These are phyloP conservation scores for Mustelus asterias DNA, from an alignment of 2,113 vertebrate genomes.

Conservation along the genomic window DNA sequence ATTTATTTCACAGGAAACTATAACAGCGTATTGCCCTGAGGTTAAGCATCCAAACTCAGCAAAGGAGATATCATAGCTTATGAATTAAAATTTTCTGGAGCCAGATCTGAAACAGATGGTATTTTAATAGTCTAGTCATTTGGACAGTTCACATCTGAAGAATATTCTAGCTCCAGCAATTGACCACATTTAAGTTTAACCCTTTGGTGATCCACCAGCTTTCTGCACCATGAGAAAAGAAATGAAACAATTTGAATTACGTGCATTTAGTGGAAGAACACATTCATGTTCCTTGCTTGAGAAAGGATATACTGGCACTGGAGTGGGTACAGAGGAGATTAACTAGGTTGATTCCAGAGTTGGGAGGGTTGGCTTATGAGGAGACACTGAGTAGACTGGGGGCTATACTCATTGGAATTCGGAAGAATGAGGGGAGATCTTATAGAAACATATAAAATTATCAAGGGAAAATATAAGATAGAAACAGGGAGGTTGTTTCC, in stretches of 20 bases:
- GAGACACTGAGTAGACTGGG: too few species aligned
- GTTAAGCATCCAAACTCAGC: not conserved
- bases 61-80: not conserved
- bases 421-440: too few species aligned
- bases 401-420: too few species aligned
- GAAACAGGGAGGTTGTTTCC: too few species aligned
- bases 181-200: not conserved
- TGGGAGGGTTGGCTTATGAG: too few species aligned
- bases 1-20: constrained; percentile 4
- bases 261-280: not conserved
- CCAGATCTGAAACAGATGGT: constrained; percentile 8
- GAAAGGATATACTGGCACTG: too few species aligned
- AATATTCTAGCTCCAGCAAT: not conserved
- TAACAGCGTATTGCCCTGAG: not conserved
- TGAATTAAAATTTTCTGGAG: not conserved
- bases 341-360: too few species aligned
- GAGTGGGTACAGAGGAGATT: too few species aligned
- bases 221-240: not conserved
- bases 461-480: too few species aligned
- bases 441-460: too few species aligned
- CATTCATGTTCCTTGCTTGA: too few species aligned
- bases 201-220: not conserved
- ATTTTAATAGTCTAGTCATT: constrained; percentile 6
- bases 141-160: not conserved
- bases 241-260: not conserved